Evolutionary conservation across 2,113 vertebrate species (phyloP).

Genomic region (Nycticorax nycticorax): DNA sequence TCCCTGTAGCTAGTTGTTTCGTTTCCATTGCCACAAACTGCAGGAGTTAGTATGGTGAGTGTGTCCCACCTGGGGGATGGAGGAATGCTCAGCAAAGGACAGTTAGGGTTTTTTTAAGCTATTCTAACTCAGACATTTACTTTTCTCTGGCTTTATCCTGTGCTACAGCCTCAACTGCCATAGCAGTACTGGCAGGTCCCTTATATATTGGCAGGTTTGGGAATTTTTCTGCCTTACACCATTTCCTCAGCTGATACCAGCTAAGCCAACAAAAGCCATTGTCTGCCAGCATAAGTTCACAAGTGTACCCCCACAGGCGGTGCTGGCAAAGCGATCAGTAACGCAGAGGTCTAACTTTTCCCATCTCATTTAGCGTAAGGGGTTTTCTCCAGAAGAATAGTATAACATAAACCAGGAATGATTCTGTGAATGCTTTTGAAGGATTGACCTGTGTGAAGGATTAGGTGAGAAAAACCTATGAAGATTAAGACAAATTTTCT

Average conservation of each 20-base stretch:
- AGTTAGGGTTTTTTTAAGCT: background rate
- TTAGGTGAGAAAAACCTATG: background rate
- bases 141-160: background rate
- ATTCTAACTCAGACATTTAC: background rate
- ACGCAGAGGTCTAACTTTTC: background rate
- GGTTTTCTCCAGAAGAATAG: background rate
- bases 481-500: background rate
- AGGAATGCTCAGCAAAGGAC: background rate
- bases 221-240: background rate
- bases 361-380: background rate
- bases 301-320: background rate
- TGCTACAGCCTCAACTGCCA: background rate
- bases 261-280: background rate
- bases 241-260: background rate
- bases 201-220: background rate
- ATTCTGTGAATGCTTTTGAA: background rate
- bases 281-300: background rate
- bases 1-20: background rate
- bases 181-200: background rate
- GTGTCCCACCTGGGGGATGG: background rate
- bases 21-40: background rate
- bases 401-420: background rate
- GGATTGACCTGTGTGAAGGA: background rate
- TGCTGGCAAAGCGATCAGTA: background rate
- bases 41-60: background rate